Evolutionary conservation across 2,113 vertebrate genomes (phyloP).

Genomic region (Bufo bufo): DNA sequence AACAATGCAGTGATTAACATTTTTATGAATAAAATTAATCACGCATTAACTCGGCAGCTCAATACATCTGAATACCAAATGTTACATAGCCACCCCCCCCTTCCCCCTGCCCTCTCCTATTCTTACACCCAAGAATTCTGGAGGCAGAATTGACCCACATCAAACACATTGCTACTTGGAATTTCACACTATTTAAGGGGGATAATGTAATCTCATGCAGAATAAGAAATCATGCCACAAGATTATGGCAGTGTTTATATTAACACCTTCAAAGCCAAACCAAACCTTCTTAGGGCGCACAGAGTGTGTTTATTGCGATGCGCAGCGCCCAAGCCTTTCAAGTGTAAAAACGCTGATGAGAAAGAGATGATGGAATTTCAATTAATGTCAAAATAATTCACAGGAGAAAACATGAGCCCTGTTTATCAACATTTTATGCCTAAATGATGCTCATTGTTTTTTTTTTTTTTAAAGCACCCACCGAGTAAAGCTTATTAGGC

Average conservation of each 20-base stretch:
- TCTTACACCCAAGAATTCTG: slow-evolving; percentile 63
- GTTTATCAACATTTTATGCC: slow-evolving; percentile 34
- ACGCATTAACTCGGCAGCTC: slow-evolving; percentile 75
- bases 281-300: slow-evolving; percentile 12
- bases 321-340: slow-evolving; percentile 13
- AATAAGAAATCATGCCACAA: slow-evolving; percentile 48
- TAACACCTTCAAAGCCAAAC: slow-evolving; percentile 36
- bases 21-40: slow-evolving; percentile 88
- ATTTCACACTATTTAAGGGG: slow-evolving; percentile 62
- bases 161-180: slow-evolving; percentile 61
- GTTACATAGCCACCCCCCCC: slow-evolving; percentile 60
- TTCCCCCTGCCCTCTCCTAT: slow-evolving; percentile 38
- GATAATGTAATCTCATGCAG: slow-evolving; percentile 59
- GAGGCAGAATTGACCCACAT: slow-evolving; percentile 63
- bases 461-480: slow-evolving; percentile 14
- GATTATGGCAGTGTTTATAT: slow-evolving; percentile 54
- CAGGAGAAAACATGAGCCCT: slow-evolving; percentile 46
- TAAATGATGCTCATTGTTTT: slow-evolving; percentile 20
- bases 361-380: slow-evolving; percentile 24
- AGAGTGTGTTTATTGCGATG: not conserved
- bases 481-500: slow-evolving; percentile 65
- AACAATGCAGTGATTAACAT: slow-evolving; percentile 83
- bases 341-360: slow-evolving; percentile 37
- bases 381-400: not conserved
- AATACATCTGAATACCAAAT: slow-evolving; percentile 75